phyloP scores from a whole-genome alignment of 1,140 invertebrate species.

The Gonatopus flavifemur region DNA sequence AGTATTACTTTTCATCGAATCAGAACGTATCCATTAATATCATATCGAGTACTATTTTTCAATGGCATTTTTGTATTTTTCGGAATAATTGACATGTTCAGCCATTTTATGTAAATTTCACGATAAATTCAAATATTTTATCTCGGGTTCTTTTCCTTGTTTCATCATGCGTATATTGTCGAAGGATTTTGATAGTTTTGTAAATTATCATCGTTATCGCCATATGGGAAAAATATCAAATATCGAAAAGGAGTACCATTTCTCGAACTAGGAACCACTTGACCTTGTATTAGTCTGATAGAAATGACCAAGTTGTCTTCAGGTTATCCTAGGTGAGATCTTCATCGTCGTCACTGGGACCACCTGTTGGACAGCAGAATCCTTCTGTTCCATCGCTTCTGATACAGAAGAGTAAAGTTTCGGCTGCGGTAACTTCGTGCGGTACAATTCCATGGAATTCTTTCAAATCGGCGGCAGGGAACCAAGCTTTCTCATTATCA shows the following conservation, averaged over 20 bases:
- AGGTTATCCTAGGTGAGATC: constrained; percentile 46
- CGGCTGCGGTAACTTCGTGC: constrained; percentile 76
- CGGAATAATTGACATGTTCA: constrained; percentile 21
- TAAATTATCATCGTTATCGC: not conserved
- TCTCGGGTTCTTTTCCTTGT: no score
- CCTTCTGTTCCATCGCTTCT: constrained; percentile 79
- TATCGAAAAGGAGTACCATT: constrained; percentile 10
- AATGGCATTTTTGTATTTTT: constrained; percentile 1
- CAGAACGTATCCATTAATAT: no score
- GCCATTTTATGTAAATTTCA: not conserved
- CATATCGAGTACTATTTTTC: constrained; percentile 15
- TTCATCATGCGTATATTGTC: no score
- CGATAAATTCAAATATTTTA: no score
- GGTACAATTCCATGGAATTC: constrained; percentile 85
- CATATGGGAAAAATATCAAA: no score
- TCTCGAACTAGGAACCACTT: constrained; percentile 18
- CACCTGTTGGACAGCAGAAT: constrained; percentile 76
- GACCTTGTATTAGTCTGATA: constrained; percentile 11
- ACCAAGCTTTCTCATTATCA: constrained; percentile 91
- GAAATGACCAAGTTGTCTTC: constrained; percentile 20
- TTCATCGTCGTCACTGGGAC: constrained; percentile 64
- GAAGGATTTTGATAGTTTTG: not conserved
- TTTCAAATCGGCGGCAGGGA: constrained; percentile 82
- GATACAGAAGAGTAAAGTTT: constrained; percentile 82
- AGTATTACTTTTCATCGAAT: no score